Percentiles rank a stretch among this genome's conserved stretches.
These are phyloP conservation scores for Clytia hemisphaerica DNA, from an alignment of 30 jellyfish, hydroid and myxozoan species.

Conservation along the genomic window DNA sequence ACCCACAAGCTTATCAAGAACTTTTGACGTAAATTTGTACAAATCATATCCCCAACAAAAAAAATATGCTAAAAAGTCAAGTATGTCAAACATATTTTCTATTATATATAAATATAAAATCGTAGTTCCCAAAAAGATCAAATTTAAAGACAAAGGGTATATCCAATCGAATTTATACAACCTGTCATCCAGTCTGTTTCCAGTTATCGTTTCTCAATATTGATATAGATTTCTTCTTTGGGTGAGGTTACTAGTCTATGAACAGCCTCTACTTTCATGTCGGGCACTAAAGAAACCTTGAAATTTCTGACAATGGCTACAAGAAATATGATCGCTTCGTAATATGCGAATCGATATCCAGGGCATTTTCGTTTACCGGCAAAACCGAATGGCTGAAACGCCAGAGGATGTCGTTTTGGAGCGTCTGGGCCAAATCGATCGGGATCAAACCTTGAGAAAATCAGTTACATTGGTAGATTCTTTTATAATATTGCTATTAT, in stretches of 20 bases:
- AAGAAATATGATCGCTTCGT: slow-evolving; percentile 42
- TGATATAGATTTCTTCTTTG: slow-evolving; percentile 59
- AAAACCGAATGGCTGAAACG: slow-evolving; percentile 84
- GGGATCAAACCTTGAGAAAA: slow-evolving; percentile 68
- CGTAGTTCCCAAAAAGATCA: no score
- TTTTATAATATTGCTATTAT: not conserved
- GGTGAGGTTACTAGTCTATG: slow-evolving; percentile 59
- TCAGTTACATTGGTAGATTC: no score
- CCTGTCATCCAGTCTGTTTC: no score
- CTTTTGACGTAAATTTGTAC: no score
- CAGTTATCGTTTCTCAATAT: slow-evolving; percentile 43
- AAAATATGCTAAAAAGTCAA: no score
- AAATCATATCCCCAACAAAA: no score
- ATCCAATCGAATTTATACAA: no score
- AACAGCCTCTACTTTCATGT: slow-evolving; percentile 12
- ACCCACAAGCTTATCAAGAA: no score
- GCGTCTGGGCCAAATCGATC: slow-evolving; percentile 70
- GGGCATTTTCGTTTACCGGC: slow-evolving; percentile 95
- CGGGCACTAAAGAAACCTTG: slow-evolving; percentile 50
- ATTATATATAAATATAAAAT: no score
- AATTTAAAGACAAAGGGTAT: no score
- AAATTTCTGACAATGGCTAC: slow-evolving; percentile 51
- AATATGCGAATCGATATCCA: slow-evolving; percentile 70
- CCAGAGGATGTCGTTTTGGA: slow-evolving; percentile 42
- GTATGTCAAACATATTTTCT: no score